Evolutionary conservation across 2,113 vertebrate species (phyloP).

Genomic region (Ailurus styani): DNA sequence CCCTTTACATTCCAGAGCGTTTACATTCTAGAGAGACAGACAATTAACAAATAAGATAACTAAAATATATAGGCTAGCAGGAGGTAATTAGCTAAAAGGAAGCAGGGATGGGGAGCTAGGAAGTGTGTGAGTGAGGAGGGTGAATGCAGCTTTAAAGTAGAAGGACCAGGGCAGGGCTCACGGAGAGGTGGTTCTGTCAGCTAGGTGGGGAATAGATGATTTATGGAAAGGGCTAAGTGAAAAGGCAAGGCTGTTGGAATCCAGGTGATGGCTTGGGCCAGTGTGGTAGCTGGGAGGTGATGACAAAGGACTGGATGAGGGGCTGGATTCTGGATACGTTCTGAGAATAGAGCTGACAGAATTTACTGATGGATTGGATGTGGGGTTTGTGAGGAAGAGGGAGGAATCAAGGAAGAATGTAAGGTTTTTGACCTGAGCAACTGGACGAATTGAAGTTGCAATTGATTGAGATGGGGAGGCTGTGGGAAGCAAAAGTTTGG

Average conservation of each 20-base stretch:
- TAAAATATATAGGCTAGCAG: background rate
- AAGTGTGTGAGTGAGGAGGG: background rate
- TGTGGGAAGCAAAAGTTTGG: background rate
- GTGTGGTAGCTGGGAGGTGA: background rate
- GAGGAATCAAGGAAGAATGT: background rate
- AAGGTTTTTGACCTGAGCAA: constrained; percentile 34
- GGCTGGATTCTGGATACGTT: background rate
- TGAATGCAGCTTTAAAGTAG: background rate
- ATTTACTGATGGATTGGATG: background rate
- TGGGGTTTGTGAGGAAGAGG: background rate
- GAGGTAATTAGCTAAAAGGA: background rate
- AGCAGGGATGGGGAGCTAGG: background rate
- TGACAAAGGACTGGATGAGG: background rate
- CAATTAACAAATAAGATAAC: background rate
- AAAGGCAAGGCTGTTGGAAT: background rate
- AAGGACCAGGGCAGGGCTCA: background rate
- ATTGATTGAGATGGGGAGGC: background rate
- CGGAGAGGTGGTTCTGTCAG: background rate
- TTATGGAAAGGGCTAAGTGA: background rate
- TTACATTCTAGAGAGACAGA: constrained; percentile 7
- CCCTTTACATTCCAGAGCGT: background rate
- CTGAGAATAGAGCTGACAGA: background rate
- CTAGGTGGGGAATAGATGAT: background rate
- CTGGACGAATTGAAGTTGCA: constrained; percentile 2
- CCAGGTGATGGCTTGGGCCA: background rate